These are phyloP conservation scores for Apantesis nais DNA, from an alignment of 2,888 invertebrate species.

Conservation along the genomic window DNA sequence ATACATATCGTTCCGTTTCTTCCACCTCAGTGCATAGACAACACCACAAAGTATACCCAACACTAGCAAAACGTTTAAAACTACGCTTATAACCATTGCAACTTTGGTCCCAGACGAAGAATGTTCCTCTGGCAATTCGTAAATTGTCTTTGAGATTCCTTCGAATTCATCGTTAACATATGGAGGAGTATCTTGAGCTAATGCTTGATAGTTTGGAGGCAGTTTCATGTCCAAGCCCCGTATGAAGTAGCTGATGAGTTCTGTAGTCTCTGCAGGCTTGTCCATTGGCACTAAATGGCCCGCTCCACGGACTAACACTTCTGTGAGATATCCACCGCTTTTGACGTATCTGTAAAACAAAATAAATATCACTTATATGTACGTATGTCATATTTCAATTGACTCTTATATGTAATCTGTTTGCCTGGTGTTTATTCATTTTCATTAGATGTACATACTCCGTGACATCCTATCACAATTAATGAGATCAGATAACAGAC, in stretches of 20 bases:
- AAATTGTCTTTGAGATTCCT: conserved; percentile 36
- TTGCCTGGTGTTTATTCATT: no score
- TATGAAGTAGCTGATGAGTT: conserved; percentile 64
- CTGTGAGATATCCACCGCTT: conserved; percentile 82
- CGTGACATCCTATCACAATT: no score
- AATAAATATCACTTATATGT: no score
- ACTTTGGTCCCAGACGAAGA: conserved; percentile 37
- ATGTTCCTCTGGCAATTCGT: conserved; percentile 25
- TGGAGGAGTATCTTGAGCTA: conserved; percentile 40
- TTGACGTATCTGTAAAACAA: conserved; percentile 79
- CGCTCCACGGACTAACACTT: conserved; percentile 84
- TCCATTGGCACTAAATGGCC: conserved; percentile 88
- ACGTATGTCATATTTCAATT: no score
- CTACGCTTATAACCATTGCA: conserved; percentile 60
- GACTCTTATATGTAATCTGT: no score
- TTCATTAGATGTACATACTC: no score
- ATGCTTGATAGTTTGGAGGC: conserved; percentile 49
- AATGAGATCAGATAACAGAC: no score
- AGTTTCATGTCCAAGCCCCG: conserved; percentile 50
- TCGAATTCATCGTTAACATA: conserved; percentile 43
- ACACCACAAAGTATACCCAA: conserved; percentile 51
- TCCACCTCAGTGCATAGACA: conserved; percentile 57
- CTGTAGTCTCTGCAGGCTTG: conserved; percentile 79
- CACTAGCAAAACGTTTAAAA: conserved; percentile 64
- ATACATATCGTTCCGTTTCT: conserved; percentile 55